Evolutionary conservation across 2,888 invertebrate species (phyloP), one percentile per base, ranked within the genome.

Genomic region (Suillia variegata): DNA sequence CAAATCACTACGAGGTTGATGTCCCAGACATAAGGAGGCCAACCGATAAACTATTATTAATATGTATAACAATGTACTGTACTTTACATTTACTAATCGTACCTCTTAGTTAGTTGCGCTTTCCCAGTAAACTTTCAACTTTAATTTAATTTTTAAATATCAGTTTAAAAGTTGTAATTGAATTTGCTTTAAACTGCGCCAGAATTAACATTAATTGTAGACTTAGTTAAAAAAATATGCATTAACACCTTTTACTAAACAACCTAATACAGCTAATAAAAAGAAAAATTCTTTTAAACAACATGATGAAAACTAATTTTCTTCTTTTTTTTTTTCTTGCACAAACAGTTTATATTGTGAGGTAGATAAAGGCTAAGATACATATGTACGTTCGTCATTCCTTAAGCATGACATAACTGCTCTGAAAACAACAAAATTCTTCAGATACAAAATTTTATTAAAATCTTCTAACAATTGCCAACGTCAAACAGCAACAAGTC

Each of bases 351-450:
- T 38, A 4, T n/a, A 13, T 38, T 38, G 6, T 31, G 31, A 31
- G 31, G 31, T 12, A 31, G 31, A 31, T 12, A 31, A 31, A n/a
- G n/a, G n/a, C n/a, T n/a, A n/a, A n/a, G n/a, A n/a, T n/a, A n/a
- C n/a, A n/a, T n/a, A n/a, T n/a, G n/a, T n/a, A n/a, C n/a, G n/a
- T n/a, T n/a, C n/a, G 42, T 34, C 54, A 51, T 54, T 26, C 54
- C 31, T 21, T 33, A 34, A 33, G 20, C 50, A 54, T 62, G 57
- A 59, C 56, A 54, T 62, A 62, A 62, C 59, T 54, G 45, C 48
- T 50, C 38, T 49, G 33, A 57, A 42, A 45, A 57, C 33, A n/a
- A n/a, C n/a, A n/a, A n/a, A n/a, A n/a, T n/a, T n/a, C n/a, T n/a
- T n/a, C n/a, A n/a, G n/a, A n/a, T n/a, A n/a, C 38, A 56, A 49